phyloP scores from a whole-genome alignment of 2,797 vertebrate genomes.

The Sciurus vulgaris region DNA sequence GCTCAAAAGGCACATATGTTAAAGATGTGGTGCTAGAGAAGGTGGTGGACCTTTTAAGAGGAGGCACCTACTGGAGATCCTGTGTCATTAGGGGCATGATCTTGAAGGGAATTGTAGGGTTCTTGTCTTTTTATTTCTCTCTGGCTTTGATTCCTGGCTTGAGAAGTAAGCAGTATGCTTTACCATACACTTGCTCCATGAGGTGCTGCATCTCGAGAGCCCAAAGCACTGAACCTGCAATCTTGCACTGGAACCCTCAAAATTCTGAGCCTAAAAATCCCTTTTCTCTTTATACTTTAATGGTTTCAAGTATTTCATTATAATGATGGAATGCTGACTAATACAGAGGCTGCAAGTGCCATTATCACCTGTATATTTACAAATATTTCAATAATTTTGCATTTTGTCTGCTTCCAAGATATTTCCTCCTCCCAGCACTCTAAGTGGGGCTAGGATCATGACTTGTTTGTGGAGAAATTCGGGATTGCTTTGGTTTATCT shows the following conservation, averaged over 20 bases:
- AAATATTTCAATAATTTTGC: neutral
- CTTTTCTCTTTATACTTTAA: neutral
- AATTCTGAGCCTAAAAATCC: neutral
- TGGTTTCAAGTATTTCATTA: neutral
- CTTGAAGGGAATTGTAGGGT: no score
- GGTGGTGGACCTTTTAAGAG: neutral
- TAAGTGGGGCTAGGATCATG: neutral
- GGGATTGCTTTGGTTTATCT: neutral
- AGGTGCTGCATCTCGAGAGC: neutral
- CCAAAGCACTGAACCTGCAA: neutral
- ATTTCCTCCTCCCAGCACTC: accelerated
- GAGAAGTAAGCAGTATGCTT: neutral
- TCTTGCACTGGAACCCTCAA: neutral
- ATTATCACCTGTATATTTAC: slow-evolving; percentile 58
- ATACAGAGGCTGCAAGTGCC: slow-evolving; percentile 53
- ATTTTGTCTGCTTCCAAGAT: neutral
- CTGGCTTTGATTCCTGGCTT: neutral
- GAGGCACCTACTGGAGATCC: accelerated
- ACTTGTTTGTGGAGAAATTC: neutral
- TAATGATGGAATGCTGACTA: neutral
- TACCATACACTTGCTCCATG: no score
- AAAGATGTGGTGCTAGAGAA: neutral
- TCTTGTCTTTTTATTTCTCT: neutral
- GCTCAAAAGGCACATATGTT: neutral
- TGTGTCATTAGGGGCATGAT: no score